phyloP scores from a whole-genome alignment of 1,140 invertebrate species.

The Drosophila bifasciata region DNA sequence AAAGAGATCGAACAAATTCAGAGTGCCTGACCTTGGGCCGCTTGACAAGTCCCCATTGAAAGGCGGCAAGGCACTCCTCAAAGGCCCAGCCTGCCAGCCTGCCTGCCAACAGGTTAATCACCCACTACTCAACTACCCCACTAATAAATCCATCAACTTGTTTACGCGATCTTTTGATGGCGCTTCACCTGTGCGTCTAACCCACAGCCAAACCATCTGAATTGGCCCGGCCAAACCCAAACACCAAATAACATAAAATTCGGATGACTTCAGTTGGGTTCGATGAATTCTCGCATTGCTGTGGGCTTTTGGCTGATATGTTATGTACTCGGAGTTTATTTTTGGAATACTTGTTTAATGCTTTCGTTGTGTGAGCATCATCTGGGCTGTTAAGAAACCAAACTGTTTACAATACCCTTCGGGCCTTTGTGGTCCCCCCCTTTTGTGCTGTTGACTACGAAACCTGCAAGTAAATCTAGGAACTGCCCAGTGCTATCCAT shows the following conservation, averaged over 20 bases:
- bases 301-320: conserved; percentile 3
- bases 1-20: conserved; percentile 21
- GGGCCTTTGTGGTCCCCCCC: background rate
- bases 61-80: conserved; percentile 1
- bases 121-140: conserved; percentile 3
- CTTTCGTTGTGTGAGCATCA: background rate
- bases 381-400: conserved; percentile 5
- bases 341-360: conserved; percentile 34
- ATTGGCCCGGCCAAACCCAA: background rate
- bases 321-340: conserved; percentile 21
- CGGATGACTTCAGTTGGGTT: conserved; percentile 15
- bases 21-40: conserved; percentile 44
- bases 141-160: conserved; percentile 42
- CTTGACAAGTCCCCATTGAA: conserved; percentile 48
- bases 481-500: too few species aligned
- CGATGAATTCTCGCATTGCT: conserved; percentile 22
- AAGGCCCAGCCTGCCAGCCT: conserved; percentile 4
- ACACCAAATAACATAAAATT: conserved; percentile 11
- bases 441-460: background rate
- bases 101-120: conserved; percentile 12
- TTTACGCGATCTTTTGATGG: conserved; percentile 39
- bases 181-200: conserved; percentile 1
- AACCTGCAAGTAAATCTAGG: too few species aligned
- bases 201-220: conserved; percentile 15
- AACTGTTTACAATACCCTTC: conserved; percentile 8